phyloP scores from a whole-genome alignment of 2,113 vertebrate species.

The Nibea albiflora region DNA sequence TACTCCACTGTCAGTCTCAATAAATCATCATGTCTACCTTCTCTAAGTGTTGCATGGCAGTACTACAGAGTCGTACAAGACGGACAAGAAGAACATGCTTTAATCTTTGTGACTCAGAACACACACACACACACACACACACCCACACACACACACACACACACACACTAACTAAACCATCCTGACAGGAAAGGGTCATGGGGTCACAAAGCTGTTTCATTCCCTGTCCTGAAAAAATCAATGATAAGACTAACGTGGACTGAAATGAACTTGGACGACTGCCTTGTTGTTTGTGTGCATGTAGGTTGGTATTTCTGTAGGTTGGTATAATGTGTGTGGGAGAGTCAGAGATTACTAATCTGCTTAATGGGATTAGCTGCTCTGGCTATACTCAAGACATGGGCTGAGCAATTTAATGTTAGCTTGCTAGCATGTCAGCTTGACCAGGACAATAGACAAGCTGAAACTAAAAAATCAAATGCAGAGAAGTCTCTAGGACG shows the following conservation, averaged over 20 bases:
- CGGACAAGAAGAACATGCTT: background rate
- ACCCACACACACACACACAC: no score
- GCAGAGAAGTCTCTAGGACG: background rate
- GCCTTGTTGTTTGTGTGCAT: background rate
- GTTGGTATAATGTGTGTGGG: background rate
- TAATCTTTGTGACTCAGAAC: background rate
- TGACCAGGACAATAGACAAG: background rate
- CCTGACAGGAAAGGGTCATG: background rate
- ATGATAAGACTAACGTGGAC: background rate
- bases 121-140: background rate
- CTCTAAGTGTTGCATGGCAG: background rate
- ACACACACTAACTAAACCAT: background rate
- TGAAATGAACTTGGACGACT: background rate
- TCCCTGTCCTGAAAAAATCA: background rate
- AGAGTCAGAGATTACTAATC: conserved; percentile 58
- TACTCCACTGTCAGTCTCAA: background rate
- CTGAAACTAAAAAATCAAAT: background rate
- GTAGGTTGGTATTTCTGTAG: background rate
- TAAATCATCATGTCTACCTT: background rate
- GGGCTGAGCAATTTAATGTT: conserved; percentile 25
- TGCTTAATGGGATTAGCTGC: conserved; percentile 65
- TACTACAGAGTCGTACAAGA: background rate
- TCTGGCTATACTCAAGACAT: conserved; percentile 31
- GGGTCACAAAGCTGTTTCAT: conserved; percentile 2
- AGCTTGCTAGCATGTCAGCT: conserved; percentile 6